Evolutionary conservation across 1,140 invertebrate species (phyloP).

Genomic region (Aphelinus atriplicis): DNA sequence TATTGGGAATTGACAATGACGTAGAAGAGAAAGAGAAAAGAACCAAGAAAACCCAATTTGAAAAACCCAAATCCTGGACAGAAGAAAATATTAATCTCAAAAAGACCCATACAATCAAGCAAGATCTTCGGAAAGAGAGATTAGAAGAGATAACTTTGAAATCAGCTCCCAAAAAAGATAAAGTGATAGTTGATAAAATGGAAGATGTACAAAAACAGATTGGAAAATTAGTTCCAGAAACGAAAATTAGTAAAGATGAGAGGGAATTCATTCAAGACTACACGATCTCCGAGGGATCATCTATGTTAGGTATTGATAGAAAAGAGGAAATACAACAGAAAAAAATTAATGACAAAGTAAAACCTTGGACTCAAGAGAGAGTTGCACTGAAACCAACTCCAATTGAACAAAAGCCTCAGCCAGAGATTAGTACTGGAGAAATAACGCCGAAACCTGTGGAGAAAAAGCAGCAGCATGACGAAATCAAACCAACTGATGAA

Average conservation of each 20-base stretch:
- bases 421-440: conserved; percentile 33
- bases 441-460: conserved; percentile 52
- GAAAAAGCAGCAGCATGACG: conserved; percentile 38
- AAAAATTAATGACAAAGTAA: conserved; percentile 18
- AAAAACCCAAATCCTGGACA: conserved; percentile 65
- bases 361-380: conserved; percentile 58
- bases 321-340: background rate
- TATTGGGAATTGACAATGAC: conserved; percentile 26
- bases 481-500: conserved; percentile 47
- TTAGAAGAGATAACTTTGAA: conserved; percentile 48
- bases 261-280: background rate
- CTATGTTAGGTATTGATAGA: background rate
- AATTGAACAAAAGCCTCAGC: conserved; percentile 49
- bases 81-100: conserved; percentile 62
- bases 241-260: background rate
- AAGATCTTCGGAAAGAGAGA: conserved; percentile 53
- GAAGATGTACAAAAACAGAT: conserved; percentile 48
- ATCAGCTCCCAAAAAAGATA: conserved; percentile 43
- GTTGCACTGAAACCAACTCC: conserved; percentile 52
- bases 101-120: conserved; percentile 50
- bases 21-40: conserved; percentile 41
- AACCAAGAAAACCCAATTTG: conserved; percentile 42
- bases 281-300: too few species aligned
- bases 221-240: background rate
- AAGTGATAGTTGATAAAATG: conserved; percentile 37